Evolutionary conservation across 2,797 vertebrate species (phyloP), one percentile per base, ranked within the genome.

Genomic region (Paratrypauchen microcephalus): DNA sequence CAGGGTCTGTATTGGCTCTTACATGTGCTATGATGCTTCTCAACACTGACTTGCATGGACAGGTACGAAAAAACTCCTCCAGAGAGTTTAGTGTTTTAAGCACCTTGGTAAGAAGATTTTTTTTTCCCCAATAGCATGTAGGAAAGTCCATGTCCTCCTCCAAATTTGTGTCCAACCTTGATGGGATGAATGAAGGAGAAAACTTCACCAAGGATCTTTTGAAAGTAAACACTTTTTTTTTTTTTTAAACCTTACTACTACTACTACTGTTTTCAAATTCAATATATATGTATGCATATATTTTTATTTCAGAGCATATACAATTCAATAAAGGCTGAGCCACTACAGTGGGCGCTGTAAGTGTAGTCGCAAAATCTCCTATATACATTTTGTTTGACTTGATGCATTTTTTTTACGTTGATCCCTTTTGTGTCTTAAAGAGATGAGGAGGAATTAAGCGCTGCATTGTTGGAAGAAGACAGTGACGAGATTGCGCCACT

Each of bases 21-120:
- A 96, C 96, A 0, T 98, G 97, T 16, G 96, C 96, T n/a, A 12
- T 96, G 68, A 97, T 97, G 97, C 94, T 98, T 16, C 95, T 98
- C 48, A 97, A 98, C 90, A 95, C 95, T 0, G 97, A 97, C 86
- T 89, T 98, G 77, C 97, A 98, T 0, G 97, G 94, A 77, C 93
- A 94, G 84, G 94, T 94, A 64, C 63, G 81, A 71, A 23, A 64
- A 24, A 7, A 64, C 19, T 15, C 52, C 62, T n/a, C n/a, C 13
- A 65, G 50, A n/a, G 16, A 30, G 50, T 48, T 45, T 45, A 45
- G 41, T 45, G 1, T 13, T 45, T 13, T 13, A 45, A 45, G 3
- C 4, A 19, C 30, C 16, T 36, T 60, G 8, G 54, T 24, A 21
- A 48, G 24, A 24, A 57, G 12, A 57, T 4, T 16, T 55, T 0